Conservation (phyloP, 2,888 invertebrate genomes). For the Epistrophe grossulariae region DNA sequence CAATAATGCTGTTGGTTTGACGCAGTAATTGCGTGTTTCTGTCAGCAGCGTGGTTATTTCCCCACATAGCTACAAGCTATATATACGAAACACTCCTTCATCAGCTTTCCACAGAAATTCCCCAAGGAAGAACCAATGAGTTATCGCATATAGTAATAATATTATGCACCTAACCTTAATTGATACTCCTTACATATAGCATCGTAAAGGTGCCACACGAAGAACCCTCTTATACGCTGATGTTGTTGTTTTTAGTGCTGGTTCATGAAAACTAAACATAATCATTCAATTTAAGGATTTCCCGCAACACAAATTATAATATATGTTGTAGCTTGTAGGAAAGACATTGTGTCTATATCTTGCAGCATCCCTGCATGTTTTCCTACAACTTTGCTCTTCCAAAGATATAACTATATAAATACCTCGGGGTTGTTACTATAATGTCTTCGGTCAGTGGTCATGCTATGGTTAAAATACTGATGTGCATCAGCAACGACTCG, state of each 20-base stretch:
- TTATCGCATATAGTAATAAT: slow-evolving; percentile 9
- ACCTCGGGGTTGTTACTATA: slow-evolving; percentile 8
- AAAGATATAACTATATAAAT: neutral
- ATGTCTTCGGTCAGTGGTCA: slow-evolving; percentile 38
- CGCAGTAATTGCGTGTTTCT: slow-evolving; percentile 60
- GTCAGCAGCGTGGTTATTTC: slow-evolving; percentile 28
- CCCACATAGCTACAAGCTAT: neutral
- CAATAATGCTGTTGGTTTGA: slow-evolving; percentile 63
- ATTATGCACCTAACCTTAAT: slow-evolving; percentile 20
- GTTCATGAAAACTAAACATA: slow-evolving; percentile 30
- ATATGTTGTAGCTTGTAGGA: neutral
- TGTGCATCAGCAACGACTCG: slow-evolving; percentile 20
- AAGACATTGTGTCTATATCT: slow-evolving; percentile 5
- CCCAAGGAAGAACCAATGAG: slow-evolving; percentile 6
- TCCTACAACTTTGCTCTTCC: slow-evolving; percentile 4
- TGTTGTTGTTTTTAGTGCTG: slow-evolving; percentile 12
- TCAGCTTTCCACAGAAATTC: neutral
- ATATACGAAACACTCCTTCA: neutral
- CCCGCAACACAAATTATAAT: slow-evolving; percentile 19
- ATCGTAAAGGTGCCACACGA: slow-evolving; percentile 7
- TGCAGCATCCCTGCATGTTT: neutral
- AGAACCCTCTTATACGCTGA: slow-evolving; percentile 13
- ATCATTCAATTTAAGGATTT: slow-evolving; percentile 42
- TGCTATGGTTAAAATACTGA: slow-evolving; percentile 27
- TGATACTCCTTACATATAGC: slow-evolving; percentile 4